A percentile compares a stretch with the other conserved stretches of the same genome.
These are phyloP conservation scores for Perccottus glenii DNA, from an alignment of 2,113 vertebrate genomes.

Conservation along the genomic window DNA sequence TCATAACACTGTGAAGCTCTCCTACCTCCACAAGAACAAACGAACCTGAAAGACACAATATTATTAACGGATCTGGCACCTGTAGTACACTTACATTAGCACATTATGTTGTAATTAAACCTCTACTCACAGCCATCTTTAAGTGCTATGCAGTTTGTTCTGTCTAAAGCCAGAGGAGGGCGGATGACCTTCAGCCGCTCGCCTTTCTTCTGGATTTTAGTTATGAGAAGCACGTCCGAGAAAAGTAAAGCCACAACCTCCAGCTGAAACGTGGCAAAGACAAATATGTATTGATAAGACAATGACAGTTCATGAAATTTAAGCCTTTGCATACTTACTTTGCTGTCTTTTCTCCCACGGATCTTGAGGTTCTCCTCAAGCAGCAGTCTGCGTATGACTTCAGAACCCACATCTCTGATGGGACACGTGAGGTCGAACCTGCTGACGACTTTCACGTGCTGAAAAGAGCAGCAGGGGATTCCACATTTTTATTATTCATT, in stretches of 20 bases:
- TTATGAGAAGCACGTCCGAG: slow-evolving; percentile 84
- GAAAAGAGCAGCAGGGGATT: slow-evolving; percentile 9
- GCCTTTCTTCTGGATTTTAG: slow-evolving; percentile 83
- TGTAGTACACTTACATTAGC: background rate
- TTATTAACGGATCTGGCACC: background rate
- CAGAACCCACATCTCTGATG: slow-evolving; percentile 70
- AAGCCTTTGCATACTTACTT: slow-evolving; percentile 64
- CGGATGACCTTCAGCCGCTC: slow-evolving; percentile 83
- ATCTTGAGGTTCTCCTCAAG: slow-evolving; percentile 80
- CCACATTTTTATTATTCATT: too few relatives aligned
- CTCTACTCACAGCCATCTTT: slow-evolving; percentile 81
- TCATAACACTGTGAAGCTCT: slow-evolving; percentile 73
- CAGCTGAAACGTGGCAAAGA: slow-evolving; percentile 58
- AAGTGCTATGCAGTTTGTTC: slow-evolving; percentile 71
- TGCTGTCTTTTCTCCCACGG: slow-evolving; percentile 82
- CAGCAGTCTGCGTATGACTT: slow-evolving; percentile 78
- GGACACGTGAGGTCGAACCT: slow-evolving; percentile 80
- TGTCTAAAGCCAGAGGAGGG: slow-evolving; percentile 83
- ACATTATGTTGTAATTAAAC: background rate
- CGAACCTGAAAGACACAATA: slow-evolving; percentile 59
- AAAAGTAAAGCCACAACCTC: slow-evolving; percentile 85
- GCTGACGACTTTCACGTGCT: slow-evolving; percentile 79
- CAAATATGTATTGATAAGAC: background rate
- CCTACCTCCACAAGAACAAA: slow-evolving; percentile 79
- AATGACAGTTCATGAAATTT: background rate